Percentiles rank a stretch among this genome's conserved stretches.
Evolutionary conservation across 2,888 invertebrate species (phyloP).

Genomic region (Calameuta filiformis): DNA sequence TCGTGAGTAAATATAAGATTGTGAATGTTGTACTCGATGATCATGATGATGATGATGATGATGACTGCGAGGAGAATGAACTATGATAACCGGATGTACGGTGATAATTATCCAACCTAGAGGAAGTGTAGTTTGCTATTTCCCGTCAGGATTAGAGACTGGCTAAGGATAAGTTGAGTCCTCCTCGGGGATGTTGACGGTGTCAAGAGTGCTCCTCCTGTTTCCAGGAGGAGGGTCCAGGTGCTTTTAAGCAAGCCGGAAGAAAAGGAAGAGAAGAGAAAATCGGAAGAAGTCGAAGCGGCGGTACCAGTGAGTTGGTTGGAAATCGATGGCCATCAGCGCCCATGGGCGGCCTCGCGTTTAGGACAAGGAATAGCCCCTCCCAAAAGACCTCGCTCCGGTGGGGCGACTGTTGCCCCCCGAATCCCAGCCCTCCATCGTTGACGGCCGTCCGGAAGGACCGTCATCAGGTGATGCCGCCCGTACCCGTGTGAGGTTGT

Average conservation of each 20-base stretch:
- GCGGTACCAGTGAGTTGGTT: slow-evolving; percentile 50
- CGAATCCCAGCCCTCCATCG: slow-evolving; percentile 58
- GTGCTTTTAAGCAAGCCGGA: neutral
- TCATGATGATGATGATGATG: neutral
- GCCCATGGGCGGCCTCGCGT: slow-evolving; percentile 96
- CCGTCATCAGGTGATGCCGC: slow-evolving; percentile 60
- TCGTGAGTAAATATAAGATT: neutral
- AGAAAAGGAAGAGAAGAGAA: neutral
- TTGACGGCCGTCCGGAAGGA: slow-evolving; percentile 50
- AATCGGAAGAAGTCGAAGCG: slow-evolving; percentile 38
- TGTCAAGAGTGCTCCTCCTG: neutral
- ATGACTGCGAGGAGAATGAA: neutral
- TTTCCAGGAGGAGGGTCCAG: slow-evolving; percentile 8
- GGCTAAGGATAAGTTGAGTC: neutral
- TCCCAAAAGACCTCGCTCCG: slow-evolving; percentile 96
- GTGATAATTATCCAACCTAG: neutral
- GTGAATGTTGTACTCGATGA: neutral
- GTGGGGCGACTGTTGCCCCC: slow-evolving; percentile 92
- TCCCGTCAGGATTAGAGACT: neutral
- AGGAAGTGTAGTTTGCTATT: neutral
- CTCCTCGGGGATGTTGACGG: neutral
- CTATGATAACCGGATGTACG: neutral
- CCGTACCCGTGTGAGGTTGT: slow-evolving; percentile 64
- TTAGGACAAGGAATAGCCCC: slow-evolving; percentile 96
- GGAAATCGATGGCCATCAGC: slow-evolving; percentile 68